Evolutionary conservation across 1,140 invertebrate genomes (phyloP).

Genomic region (Callitettix versicolor): DNA sequence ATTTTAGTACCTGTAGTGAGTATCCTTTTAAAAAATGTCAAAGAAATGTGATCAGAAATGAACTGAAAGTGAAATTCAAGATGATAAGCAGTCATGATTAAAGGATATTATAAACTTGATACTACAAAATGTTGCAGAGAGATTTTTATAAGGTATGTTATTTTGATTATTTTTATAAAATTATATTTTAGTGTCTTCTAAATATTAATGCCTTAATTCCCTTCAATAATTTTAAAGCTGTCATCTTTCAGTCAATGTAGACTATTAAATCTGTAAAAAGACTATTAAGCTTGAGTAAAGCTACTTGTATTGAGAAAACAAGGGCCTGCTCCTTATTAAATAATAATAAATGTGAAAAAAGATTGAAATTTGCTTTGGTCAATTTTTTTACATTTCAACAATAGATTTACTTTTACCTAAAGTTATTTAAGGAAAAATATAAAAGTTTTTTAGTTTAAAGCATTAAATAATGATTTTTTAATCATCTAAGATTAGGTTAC

Average conservation of each 20-base stretch:
- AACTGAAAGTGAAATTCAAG: background rate
- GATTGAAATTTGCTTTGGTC: background rate
- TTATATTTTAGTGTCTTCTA: background rate
- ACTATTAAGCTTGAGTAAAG: background rate
- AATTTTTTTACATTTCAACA: background rate
- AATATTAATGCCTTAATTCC: background rate
- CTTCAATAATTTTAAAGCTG: background rate
- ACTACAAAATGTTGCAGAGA: constrained; percentile 38
- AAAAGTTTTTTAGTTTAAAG: too few relatives aligned
- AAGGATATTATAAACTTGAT: constrained; percentile 3
- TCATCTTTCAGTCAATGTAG: background rate
- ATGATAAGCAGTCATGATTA: constrained; percentile 5
- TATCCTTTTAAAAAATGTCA: background rate
- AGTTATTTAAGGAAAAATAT: too few relatives aligned
- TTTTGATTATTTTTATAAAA: background rate
- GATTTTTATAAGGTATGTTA: constrained; percentile 41
- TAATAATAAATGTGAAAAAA: background rate
- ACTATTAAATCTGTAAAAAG: background rate
- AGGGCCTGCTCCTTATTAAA: background rate
- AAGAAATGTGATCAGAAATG: background rate
- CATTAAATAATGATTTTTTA: too few relatives aligned
- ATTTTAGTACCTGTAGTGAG: too few relatives aligned
- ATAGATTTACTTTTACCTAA: too few relatives aligned
- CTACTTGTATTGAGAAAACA: background rate
- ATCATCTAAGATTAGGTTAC: too few relatives aligned